Evolutionary conservation across 2,113 vertebrate genomes (phyloP).

Genomic region (Lanius ludovicianus): DNA sequence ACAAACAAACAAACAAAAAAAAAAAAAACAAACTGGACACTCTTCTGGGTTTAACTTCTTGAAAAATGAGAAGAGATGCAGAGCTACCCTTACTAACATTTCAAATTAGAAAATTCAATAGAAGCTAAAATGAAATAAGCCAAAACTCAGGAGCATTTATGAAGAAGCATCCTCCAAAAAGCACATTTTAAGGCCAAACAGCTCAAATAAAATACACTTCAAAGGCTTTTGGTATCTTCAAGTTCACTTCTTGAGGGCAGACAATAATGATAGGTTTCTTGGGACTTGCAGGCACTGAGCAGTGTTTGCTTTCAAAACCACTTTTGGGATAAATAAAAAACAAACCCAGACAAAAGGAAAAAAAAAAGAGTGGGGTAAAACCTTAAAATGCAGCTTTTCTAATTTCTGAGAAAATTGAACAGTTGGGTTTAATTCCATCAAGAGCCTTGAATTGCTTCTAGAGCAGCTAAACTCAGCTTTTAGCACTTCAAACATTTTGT

Average conservation of each 20-base stretch:
- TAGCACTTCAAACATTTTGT: not conserved
- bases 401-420: not conserved
- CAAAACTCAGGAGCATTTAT: not conserved
- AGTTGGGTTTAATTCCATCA: not conserved
- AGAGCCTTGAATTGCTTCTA: not conserved
- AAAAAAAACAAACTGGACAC: not conserved
- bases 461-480: not conserved
- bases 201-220: not conserved
- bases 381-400: not conserved
- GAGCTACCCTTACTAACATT: not conserved
- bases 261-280: not conserved
- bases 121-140: not conserved
- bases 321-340: not conserved
- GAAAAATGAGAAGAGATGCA: not conserved
- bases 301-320: not conserved
- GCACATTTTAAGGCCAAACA: not conserved
- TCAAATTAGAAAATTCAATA: not conserved
- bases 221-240: not conserved
- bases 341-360: not conserved
- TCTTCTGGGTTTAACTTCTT: not conserved
- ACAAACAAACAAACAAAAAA: not conserved
- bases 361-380: rapidly evolving
- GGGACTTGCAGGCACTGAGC: not conserved
- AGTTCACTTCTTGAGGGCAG: not conserved
- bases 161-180: not conserved